These are phyloP conservation scores for Lamproptera curius DNA, from an alignment of 2,888 invertebrate genomes.

Conservation along the genomic window DNA sequence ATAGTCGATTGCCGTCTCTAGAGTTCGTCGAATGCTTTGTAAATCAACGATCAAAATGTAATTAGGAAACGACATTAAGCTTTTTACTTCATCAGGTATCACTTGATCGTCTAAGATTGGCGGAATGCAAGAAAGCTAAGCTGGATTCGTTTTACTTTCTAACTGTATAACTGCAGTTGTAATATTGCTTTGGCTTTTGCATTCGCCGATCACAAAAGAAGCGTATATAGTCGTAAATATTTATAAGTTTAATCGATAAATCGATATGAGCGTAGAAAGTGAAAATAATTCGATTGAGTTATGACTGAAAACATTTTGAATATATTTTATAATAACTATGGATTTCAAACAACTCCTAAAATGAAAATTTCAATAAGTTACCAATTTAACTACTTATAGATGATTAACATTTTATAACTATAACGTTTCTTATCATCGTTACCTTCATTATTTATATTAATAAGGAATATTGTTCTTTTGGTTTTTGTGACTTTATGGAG, in stretches of 20 bases:
- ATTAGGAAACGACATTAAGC: conserved; percentile 14
- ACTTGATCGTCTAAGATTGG: conserved; percentile 3
- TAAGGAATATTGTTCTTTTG: too few relatives aligned
- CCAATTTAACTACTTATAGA: too few relatives aligned
- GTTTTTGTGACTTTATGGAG: too few relatives aligned
- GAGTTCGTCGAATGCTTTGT: too few relatives aligned
- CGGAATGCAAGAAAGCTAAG: conserved; percentile 14
- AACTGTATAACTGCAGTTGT: conserved; percentile 7
- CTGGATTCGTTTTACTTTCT: conserved; percentile 16
- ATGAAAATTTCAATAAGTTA: too few relatives aligned
- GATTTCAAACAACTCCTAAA: not conserved
- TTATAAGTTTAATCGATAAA: not conserved
- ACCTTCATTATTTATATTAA: too few relatives aligned
- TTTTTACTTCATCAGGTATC: conserved; percentile 14
- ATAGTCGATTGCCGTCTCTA: too few relatives aligned
- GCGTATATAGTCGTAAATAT: not conserved
- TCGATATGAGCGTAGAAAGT: not conserved
- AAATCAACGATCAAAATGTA: conserved; percentile 13
- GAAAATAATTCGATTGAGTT: not conserved
- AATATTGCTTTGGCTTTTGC: conserved; percentile 4
- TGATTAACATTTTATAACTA: not conserved
- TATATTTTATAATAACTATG: not conserved
- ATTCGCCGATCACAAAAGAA: conserved; percentile 5
- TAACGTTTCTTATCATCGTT: too few relatives aligned
- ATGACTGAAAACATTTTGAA: not conserved